Evolutionary conservation across 2,113 vertebrate genomes (phyloP), one percentile per base, ranked within the genome.

Genomic region (Pyxicephalus adspersus): DNA sequence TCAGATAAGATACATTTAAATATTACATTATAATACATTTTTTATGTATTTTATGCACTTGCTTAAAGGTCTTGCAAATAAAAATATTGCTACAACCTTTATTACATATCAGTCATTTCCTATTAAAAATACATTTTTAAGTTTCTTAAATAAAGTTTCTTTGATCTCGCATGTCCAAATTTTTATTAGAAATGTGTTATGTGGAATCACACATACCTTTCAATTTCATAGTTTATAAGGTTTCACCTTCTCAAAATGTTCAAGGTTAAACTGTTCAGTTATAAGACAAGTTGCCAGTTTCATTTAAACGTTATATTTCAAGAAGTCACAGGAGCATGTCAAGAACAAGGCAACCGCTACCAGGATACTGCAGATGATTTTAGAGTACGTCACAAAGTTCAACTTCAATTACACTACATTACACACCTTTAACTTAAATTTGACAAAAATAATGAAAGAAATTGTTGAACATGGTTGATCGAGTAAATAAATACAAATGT

Each of bases 251-350:
- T 80, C 31, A 50, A 54, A 63, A 70, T 18, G 25, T 61, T 72
- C 66, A 80, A 80, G 78, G 78, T 80, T 72, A 72, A 80, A 80
- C 57, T 28, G 67, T 63, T 80, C 34, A 34, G 78, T 71, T 52
- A 71, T 52, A 50, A 80, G 78, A 80, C 66, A 72, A 52, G 78
- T 80, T 80, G 78, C 55, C 78, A 80, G 66, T 80, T 80, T 72
- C 57, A 72, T 52, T 72, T 80, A 61, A 54, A 63, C 45, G 58
- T 63, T 80, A 29, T 63, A 72, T 72, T 63, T 71, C 78, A 80
- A 50, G 26, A 80, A 80, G 34, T 57, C 60, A 80, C 57, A 17
- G 67, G 67, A 80, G 78, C 78, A 80, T 80, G 50, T 25, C 55
- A 68, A 71, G 78, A 72, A 80, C 67, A 80, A 71, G 78, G 63